phyloP scores from a whole-genome alignment of 2,888 invertebrate species.

The Chrysolina haemoptera region DNA sequence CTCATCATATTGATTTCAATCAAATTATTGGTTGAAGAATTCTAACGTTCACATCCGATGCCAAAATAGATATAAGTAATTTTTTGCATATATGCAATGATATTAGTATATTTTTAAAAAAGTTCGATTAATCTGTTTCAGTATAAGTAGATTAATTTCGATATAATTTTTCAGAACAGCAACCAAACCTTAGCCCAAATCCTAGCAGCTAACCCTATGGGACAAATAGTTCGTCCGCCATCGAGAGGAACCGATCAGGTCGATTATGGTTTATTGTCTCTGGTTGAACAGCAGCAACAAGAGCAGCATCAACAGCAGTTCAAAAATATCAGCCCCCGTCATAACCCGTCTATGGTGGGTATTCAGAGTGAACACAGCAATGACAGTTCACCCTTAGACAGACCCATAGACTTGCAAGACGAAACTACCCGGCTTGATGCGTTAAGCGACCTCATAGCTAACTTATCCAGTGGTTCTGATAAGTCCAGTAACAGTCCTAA shows the following conservation, averaged over 20 bases:
- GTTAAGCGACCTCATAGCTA: conserved; percentile 69
- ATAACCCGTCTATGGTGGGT: conserved; percentile 66
- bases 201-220: conserved; percentile 66
- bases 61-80: no score
- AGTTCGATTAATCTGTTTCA: no score
- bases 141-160: not conserved
- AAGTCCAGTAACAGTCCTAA: conserved; percentile 67
- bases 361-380: conserved; percentile 60
- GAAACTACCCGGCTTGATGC: conserved; percentile 66
- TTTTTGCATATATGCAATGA: no score
- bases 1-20: no score
- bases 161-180: conserved; percentile 59
- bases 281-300: conserved; percentile 65
- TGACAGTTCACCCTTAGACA: conserved; percentile 47
- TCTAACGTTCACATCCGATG: no score
- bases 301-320: conserved; percentile 50
- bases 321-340: conserved; percentile 48
- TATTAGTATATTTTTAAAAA: no score
- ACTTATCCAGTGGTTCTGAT: conserved; percentile 68
- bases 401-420: conserved; percentile 55
- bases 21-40: no score
- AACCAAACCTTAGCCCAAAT: conserved; percentile 62
- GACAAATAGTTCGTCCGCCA: conserved; percentile 61
- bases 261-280: conserved; percentile 66
- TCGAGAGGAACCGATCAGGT: conserved; percentile 57